Conservation (phyloP, 1,140 invertebrate genomes). For the Subanguina moxae region DNA sequence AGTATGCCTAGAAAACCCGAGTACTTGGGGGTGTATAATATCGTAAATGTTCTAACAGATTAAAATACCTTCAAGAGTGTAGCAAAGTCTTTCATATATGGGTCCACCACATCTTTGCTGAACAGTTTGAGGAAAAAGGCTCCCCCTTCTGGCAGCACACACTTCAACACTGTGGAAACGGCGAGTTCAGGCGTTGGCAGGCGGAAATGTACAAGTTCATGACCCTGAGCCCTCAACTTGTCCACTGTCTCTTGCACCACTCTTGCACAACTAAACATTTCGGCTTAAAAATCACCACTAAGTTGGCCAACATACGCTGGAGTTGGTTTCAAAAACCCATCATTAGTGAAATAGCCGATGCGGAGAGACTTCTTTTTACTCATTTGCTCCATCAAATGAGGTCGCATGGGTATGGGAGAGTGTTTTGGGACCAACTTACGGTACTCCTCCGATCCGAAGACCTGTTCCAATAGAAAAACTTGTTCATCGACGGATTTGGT, state of each 20-base stretch:
- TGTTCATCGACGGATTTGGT: conserved; percentile 49
- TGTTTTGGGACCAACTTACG: conserved; percentile 1
- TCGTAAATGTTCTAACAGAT: too few species aligned
- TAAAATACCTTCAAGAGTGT: conserved; percentile 35
- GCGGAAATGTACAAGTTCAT: conserved; percentile 49
- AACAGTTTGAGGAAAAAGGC: conserved; percentile 45
- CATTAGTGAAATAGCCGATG: conserved; percentile 51
- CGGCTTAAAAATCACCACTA: neutral
- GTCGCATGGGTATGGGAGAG: conserved; percentile 29
- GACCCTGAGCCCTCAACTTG: conserved; percentile 42
- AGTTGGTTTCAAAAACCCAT: conserved; percentile 49
- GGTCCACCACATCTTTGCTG: conserved; percentile 45
- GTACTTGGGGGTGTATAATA: too few species aligned
- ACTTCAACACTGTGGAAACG: conserved; percentile 42
- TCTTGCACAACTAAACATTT: conserved; percentile 44
- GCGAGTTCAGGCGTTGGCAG: conserved; percentile 43
- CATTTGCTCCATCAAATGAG: conserved; percentile 10
- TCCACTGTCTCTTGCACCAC: conserved; percentile 51
- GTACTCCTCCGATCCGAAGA: conserved; percentile 14
- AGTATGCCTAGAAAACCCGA: too few species aligned
- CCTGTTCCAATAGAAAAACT: conserved; percentile 5
- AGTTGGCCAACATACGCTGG: conserved; percentile 41
- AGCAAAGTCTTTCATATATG: conserved; percentile 48
- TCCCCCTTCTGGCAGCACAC: conserved; percentile 52
- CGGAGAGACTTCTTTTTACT: conserved; percentile 32